A percentile compares a stretch with the other conserved stretches of the same genome.
Evolutionary conservation across 1,140 invertebrate species (phyloP).

Genomic region (Bombus vancouverensis): DNA sequence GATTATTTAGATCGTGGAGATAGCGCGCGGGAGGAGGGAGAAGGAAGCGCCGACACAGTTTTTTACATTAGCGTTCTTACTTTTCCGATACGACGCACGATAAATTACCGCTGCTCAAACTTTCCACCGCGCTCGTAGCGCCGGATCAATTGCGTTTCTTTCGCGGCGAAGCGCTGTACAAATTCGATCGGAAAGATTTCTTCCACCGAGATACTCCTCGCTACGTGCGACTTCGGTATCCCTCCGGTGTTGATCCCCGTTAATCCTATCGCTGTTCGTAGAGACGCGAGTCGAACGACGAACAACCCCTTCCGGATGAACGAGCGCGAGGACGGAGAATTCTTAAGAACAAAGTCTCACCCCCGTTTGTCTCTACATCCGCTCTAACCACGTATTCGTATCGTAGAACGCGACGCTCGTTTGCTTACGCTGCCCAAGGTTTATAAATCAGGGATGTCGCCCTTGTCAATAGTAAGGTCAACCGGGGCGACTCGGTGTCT

Average conservation of each 20-base stretch:
- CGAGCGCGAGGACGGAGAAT: neutral
- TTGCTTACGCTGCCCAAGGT: conserved; percentile 53
- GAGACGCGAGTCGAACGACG: neutral
- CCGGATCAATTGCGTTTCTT: rapidly evolving
- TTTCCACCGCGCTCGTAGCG: neutral
- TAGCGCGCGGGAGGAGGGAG: neutral
- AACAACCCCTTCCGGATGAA: neutral
- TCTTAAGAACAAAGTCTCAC: neutral
- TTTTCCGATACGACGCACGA: neutral
- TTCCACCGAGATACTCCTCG: neutral
- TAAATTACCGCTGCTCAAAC: neutral
- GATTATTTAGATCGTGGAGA: neutral
- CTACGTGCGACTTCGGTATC: no score
- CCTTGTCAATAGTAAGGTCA: conserved; percentile 72
- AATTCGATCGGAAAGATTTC: neutral
- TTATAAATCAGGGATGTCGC: conserved; percentile 65
- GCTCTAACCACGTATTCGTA: conserved; percentile 8
- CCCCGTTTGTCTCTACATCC: no score
- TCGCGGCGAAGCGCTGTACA: neutral
- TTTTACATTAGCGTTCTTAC: neutral
- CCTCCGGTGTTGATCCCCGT: neutral
- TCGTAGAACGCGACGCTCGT: conserved; percentile 48
- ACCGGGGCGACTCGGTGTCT: conserved; percentile 63
- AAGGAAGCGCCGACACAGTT: neutral
- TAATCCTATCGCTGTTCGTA: neutral